These are phyloP conservation scores for Metopolophium dirhodum DNA, from an alignment of 1,140 invertebrate species.

Conservation along the genomic window DNA sequence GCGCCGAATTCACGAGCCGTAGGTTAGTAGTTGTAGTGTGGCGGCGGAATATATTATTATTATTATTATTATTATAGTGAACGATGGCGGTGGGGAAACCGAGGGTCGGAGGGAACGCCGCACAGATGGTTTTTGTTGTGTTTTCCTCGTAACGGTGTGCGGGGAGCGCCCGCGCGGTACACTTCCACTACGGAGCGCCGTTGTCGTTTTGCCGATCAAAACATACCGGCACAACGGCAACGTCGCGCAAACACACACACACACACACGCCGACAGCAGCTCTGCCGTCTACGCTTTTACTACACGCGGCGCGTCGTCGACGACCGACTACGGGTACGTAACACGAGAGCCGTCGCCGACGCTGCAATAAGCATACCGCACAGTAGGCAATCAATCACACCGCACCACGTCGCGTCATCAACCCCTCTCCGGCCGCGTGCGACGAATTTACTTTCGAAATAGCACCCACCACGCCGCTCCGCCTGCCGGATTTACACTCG, in stretches of 20 bases:
- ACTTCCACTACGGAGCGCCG: neutral
- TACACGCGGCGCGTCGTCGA: constrained; percentile 4
- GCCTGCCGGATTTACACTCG: neutral
- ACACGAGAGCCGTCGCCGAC: constrained; percentile 15
- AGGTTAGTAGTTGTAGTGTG: constrained; percentile 48
- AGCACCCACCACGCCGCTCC: neutral
- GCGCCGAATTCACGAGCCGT: constrained; percentile 53
- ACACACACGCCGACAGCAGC: neutral
- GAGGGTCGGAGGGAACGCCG: constrained; percentile 36
- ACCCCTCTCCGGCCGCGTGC: neutral
- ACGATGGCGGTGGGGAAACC: neutral
- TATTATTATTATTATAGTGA: neutral
- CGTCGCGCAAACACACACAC: neutral
- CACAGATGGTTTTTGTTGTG: constrained; percentile 54
- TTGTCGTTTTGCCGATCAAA: constrained; percentile 53
- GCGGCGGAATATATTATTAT: constrained; percentile 9
- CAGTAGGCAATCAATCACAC: constrained; percentile 26
- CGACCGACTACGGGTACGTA: neutral
- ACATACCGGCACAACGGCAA: constrained; percentile 52
- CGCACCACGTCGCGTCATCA: neutral
- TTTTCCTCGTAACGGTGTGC: constrained; percentile 31
- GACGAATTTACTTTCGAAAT: neutral
- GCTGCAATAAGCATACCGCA: constrained; percentile 27
- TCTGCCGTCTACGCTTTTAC: neutral
- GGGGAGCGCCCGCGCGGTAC: neutral